Conservation (phyloP, 1,140 invertebrate species). For the Drosophila nigromelanica region DNA sequence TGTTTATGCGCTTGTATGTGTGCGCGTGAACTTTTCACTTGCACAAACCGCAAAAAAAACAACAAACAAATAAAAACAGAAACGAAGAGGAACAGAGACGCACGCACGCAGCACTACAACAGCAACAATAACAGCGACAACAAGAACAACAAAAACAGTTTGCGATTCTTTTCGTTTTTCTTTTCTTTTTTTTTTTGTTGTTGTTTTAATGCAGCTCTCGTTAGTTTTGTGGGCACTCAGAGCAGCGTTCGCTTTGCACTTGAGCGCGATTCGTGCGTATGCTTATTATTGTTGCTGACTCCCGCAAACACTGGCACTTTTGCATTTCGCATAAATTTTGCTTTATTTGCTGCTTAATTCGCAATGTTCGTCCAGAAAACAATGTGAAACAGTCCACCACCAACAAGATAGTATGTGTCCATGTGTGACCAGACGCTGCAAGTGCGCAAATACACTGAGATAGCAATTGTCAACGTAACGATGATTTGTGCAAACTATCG, state of each 20-base stretch:
- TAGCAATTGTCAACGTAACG: conserved; percentile 11
- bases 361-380: conserved; percentile 61
- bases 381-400: conserved; percentile 54
- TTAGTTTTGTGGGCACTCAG: conserved; percentile 23
- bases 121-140: conserved; percentile 31
- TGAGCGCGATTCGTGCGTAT: conserved; percentile 6
- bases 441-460: conserved; percentile 1
- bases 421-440: conserved; percentile 27
- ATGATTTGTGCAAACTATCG: not conserved
- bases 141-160: conserved; percentile 30
- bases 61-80: conserved; percentile 39
- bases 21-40: conserved; percentile 53
- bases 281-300: conserved; percentile 20
- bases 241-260: conserved; percentile 20
- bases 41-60: conserved; percentile 34
- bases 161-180: conserved; percentile 34
- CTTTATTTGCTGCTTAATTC: conserved; percentile 50
- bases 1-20: conserved; percentile 46
- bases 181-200: not conserved
- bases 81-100: conserved; percentile 38
- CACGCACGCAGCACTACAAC: conserved; percentile 31
- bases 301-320: conserved; percentile 53
- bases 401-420: conserved; percentile 30
- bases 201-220: conserved; percentile 27
- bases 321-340: conserved; percentile 44